These are phyloP conservation scores for Ataeniobius toweri DNA, from an alignment of 2,797 vertebrate species.

Conservation along the genomic window DNA sequence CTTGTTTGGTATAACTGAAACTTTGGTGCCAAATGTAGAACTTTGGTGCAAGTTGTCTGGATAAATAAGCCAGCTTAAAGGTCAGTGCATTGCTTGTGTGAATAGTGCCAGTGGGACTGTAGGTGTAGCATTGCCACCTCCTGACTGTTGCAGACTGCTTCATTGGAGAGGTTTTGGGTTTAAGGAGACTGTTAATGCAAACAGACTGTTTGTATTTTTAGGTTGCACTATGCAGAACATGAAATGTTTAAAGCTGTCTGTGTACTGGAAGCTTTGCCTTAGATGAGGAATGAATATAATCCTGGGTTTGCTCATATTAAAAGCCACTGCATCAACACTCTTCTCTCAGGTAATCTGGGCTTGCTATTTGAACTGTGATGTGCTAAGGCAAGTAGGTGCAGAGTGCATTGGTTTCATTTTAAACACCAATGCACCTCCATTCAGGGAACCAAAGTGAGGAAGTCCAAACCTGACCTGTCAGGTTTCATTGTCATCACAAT, in stretches of 20 bases:
- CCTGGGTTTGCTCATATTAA: conserved; percentile 42
- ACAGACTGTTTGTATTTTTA: conserved; percentile 66
- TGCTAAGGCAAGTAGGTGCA: conserved; percentile 24
- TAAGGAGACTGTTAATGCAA: conserved; percentile 64
- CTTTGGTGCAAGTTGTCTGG: conserved; percentile 21
- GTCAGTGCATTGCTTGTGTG: conserved; percentile 57
- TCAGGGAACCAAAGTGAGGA: conserved; percentile 73
- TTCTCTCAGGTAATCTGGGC: conserved; percentile 79
- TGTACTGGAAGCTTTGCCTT: conserved; percentile 46
- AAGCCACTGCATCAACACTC: conserved; percentile 44
- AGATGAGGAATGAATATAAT: conserved; percentile 46
- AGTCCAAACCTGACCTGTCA: conserved; percentile 74
- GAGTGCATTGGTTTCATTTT: conserved; percentile 54
- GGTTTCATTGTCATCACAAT: conserved; percentile 73
- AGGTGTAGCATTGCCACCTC: conserved; percentile 47
- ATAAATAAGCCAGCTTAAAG: conserved; percentile 44
- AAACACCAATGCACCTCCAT: conserved; percentile 56
- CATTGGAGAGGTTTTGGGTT: conserved; percentile 27
- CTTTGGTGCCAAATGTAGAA: conserved; percentile 46
- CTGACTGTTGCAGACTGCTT: conserved; percentile 51
- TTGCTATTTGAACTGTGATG: conserved; percentile 37
- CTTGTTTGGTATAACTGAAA: conserved; percentile 41
- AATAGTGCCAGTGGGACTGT: conserved; percentile 40
- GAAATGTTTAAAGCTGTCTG: conserved; percentile 27
- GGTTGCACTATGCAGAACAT: conserved; percentile 70